Conservation (phyloP, 2,888 invertebrate species). For the Mamestra brassicae region DNA sequence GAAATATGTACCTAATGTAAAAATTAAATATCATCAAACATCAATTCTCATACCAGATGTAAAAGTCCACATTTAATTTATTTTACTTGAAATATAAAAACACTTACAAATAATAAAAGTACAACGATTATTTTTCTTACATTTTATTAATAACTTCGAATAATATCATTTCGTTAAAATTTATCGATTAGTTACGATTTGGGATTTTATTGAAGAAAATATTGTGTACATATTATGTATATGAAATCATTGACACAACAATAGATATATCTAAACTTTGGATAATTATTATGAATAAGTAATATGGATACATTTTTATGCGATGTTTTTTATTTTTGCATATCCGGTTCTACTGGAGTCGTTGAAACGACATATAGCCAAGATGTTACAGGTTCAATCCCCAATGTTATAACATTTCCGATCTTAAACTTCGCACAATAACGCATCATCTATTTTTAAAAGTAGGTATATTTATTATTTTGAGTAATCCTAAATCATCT, state of each 20-base stretch:
- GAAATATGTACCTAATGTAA: constrained; percentile 48
- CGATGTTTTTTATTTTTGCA: constrained; percentile 18
- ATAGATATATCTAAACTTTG: constrained; percentile 64
- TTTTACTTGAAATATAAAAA: constrained; percentile 61
- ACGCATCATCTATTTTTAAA: constrained; percentile 53
- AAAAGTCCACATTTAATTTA: constrained; percentile 50
- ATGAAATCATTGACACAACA: constrained; percentile 68
- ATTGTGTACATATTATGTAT: constrained; percentile 46
- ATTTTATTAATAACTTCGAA: constrained; percentile 51
- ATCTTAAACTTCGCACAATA: constrained; percentile 52
- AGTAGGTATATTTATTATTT: constrained; percentile 58
- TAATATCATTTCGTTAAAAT: constrained; percentile 45
- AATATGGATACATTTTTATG: constrained; percentile 48
- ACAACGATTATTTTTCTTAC: constrained; percentile 56
- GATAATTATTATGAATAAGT: constrained; percentile 56
- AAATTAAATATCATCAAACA: constrained; percentile 46
- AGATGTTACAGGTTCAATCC: neutral
- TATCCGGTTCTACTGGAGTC: neutral
- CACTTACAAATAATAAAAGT: constrained; percentile 63
- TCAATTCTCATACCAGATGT: constrained; percentile 56
- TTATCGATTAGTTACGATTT: constrained; percentile 55
- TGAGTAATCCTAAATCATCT: constrained; percentile 77
- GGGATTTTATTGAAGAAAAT: constrained; percentile 58
- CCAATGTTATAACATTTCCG: neutral
- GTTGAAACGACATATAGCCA: neutral